phyloP scores from a whole-genome alignment of 1,140 invertebrate species.

The Nephotettix cincticeps region DNA sequence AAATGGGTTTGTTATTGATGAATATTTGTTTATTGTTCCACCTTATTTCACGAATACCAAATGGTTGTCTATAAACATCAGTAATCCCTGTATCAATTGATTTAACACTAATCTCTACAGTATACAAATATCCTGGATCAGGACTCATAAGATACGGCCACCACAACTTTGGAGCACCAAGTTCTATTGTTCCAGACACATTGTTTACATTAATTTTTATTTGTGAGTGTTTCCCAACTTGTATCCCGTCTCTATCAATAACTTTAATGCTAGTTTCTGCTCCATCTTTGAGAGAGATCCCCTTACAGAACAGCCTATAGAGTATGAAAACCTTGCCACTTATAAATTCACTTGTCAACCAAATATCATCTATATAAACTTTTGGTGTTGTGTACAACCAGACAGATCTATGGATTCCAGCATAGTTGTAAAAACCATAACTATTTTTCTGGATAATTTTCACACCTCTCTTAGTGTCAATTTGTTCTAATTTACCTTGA shows the following conservation, averaged over 20 bases:
- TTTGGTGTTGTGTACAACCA: slow-evolving; percentile 83
- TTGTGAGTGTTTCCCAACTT: too few relatives aligned
- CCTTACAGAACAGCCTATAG: slow-evolving; percentile 49
- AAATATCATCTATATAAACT: slow-evolving; percentile 82
- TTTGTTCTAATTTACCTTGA: slow-evolving; percentile 68
- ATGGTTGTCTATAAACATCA: slow-evolving; percentile 81
- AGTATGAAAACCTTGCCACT: slow-evolving; percentile 47
- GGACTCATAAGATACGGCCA: slow-evolving; percentile 91
- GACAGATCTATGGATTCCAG: slow-evolving; percentile 92
- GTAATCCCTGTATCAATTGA: slow-evolving; percentile 32
- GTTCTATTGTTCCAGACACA: slow-evolving; percentile 54
- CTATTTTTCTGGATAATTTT: slow-evolving; percentile 75
- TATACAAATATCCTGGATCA: slow-evolving; percentile 82
- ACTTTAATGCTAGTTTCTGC: neutral
- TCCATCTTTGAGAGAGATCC: slow-evolving; percentile 40
- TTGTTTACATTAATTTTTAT: neutral
- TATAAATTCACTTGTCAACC: slow-evolving; percentile 67
- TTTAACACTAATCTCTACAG: slow-evolving; percentile 58
- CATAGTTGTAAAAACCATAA: slow-evolving; percentile 99
- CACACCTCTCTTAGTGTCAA: slow-evolving; percentile 59
- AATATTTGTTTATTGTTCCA: slow-evolving; percentile 74
- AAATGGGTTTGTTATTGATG: slow-evolving; percentile 83
- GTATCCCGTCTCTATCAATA: too few relatives aligned
- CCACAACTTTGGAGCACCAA: slow-evolving; percentile 80
- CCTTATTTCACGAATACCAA: slow-evolving; percentile 82